Conservation (phyloP, 1,140 invertebrate species). For the Hypsibius dujardini region DNA sequence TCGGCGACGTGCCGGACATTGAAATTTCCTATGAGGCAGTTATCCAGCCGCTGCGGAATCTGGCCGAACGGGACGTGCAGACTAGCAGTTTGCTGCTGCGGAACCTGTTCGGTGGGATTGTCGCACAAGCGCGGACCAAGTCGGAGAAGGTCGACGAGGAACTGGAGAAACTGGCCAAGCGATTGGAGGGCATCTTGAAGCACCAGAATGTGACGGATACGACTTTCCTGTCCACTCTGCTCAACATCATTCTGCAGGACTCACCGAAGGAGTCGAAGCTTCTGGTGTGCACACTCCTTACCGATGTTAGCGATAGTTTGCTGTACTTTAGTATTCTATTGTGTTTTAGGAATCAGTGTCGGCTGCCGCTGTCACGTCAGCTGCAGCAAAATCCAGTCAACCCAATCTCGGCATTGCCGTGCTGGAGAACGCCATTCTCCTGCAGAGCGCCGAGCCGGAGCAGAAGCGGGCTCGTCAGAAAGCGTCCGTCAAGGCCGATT, state of each 20-base stretch:
- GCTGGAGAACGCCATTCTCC: slow-evolving; percentile 41
- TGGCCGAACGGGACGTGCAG: slow-evolving; percentile 34
- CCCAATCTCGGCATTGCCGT: slow-evolving; percentile 38
- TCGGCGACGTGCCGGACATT: slow-evolving; percentile 52
- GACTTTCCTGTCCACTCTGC: background rate
- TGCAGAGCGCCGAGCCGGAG: slow-evolving; percentile 23
- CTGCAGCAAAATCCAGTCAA: background rate
- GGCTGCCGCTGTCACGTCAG: background rate
- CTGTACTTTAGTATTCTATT: background rate
- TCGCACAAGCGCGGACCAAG: background rate
- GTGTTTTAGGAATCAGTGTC: background rate
- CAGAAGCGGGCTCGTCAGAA: slow-evolving; percentile 26
- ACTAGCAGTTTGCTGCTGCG: slow-evolving; percentile 18
- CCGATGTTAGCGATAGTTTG: background rate
- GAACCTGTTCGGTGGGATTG: slow-evolving; percentile 18
- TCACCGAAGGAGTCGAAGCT: background rate
- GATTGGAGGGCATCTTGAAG: background rate
- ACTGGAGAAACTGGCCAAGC: background rate
- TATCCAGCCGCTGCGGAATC: slow-evolving; percentile 42
- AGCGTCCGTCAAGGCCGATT: slow-evolving; percentile 25
- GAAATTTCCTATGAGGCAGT: slow-evolving; percentile 44
- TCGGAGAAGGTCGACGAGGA: background rate
- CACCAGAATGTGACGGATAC: background rate
- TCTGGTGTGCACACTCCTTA: background rate
- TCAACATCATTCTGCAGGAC: background rate